Conservation (phyloP, 2,113 vertebrate species). For the Hippocampus guttulatus region DNA sequence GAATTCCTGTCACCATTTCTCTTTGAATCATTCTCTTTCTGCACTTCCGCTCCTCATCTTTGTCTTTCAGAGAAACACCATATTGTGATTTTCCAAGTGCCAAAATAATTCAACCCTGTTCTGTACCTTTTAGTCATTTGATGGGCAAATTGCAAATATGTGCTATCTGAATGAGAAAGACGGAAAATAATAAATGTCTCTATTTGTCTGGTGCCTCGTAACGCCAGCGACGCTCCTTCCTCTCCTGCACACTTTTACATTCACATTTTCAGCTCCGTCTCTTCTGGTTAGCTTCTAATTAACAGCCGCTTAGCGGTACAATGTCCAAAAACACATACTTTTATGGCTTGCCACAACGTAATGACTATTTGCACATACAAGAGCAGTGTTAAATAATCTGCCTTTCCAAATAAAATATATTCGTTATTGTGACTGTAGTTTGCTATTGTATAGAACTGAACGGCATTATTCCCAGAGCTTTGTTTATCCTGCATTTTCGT, state of each 20-base stretch:
- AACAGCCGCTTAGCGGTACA: not conserved
- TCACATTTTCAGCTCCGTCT: slow-evolving; percentile 5
- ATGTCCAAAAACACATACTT: not conserved
- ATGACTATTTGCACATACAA: not conserved
- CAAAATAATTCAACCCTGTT: not conserved
- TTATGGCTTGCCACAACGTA: not conserved
- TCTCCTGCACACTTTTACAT: slow-evolving; percentile 30
- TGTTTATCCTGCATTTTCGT: no score
- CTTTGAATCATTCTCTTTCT: slow-evolving; percentile 25
- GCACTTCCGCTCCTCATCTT: slow-evolving; percentile 38
- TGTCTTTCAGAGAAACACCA: slow-evolving; percentile 44
- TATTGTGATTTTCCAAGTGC: slow-evolving; percentile 20
- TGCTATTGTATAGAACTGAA: not conserved
- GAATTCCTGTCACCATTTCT: slow-evolving; percentile 29
- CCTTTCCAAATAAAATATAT: not conserved
- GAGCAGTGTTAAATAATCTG: not conserved
- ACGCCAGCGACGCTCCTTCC: slow-evolving; percentile 15
- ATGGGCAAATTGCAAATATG: slow-evolving; percentile 23
- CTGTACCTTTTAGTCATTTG: not conserved
- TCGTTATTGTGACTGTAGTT: not conserved
- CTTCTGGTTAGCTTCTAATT: not conserved
- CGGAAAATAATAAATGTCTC: slow-evolving; percentile 29
- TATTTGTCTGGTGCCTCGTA: slow-evolving; percentile 27
- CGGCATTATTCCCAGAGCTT: not conserved
- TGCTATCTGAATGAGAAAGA: slow-evolving; percentile 38